These are phyloP conservation scores for Pontoporia blainvillei DNA, from an alignment of 2,113 vertebrate genomes.

Conservation along the genomic window DNA sequence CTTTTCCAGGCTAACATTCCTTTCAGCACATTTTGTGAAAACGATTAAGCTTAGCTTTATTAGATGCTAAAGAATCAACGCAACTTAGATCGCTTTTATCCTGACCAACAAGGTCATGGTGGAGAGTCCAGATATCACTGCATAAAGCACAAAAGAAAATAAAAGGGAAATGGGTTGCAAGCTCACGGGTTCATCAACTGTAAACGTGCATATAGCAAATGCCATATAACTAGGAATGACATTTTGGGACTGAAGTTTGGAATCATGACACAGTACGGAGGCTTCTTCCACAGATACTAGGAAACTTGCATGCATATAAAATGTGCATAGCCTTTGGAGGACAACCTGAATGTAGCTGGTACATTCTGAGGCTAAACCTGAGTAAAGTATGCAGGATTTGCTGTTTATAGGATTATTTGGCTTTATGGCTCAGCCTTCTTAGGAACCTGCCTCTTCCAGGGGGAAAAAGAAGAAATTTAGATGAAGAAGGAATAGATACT, in stretches of 20 bases:
- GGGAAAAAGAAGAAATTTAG: neutral
- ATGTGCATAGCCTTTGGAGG: neutral
- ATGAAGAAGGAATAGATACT: neutral
- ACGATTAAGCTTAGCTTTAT: neutral
- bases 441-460: neutral
- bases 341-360: neutral
- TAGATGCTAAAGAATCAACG: neutral
- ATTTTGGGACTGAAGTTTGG: neutral
- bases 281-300: neutral
- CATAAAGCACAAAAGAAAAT: neutral
- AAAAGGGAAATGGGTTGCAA: neutral
- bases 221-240: neutral
- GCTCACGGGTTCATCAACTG: neutral
- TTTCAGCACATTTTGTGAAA: neutral
- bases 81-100: neutral
- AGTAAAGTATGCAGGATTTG: neutral
- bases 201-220: rapidly evolving
- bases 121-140: neutral
- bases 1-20: neutral
- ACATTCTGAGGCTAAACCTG: neutral
- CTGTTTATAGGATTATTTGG: neutral
- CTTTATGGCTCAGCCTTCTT: neutral
- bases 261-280: neutral
- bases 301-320: neutral
- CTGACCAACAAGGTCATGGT: neutral